Conservation (phyloP, 2,888 invertebrate species). For the Archips xylosteana region DNA sequence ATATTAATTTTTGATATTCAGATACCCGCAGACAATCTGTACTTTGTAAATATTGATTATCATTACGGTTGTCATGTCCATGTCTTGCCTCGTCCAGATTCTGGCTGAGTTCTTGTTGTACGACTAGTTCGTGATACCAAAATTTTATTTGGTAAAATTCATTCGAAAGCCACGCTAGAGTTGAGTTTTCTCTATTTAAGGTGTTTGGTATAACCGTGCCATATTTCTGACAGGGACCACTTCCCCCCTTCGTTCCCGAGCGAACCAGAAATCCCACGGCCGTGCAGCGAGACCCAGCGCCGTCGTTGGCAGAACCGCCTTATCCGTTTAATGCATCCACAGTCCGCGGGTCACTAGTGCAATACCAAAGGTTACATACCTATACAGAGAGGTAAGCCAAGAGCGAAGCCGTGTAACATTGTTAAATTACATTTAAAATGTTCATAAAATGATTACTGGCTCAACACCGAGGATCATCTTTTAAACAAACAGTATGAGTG, state of each 20-base stretch:
- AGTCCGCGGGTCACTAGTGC: not conserved
- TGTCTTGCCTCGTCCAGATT: no score
- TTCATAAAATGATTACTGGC: not conserved
- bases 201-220: not conserved
- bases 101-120: no score
- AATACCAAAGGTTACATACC: not conserved
- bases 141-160: no score
- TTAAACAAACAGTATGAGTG: not conserved
- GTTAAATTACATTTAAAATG: not conserved
- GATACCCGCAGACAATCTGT: no score
- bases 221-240: conserved; percentile 27
- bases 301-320: conserved; percentile 46
- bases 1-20: no score
- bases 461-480: not conserved
- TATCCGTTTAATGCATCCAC: conserved; percentile 34
- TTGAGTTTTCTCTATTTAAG: not conserved
- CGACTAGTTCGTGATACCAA: no score
- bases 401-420: not conserved
- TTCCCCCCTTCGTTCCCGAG: conserved; percentile 44
- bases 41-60: no score
- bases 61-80: no score
- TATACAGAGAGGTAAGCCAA: not conserved
- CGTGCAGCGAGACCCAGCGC: conserved; percentile 45
- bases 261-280: conserved; percentile 21
- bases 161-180: not conserved